Base-by-base conservation (phyloP, 2,113 vertebrate species). In the Pholis gunnellus region DNA sequence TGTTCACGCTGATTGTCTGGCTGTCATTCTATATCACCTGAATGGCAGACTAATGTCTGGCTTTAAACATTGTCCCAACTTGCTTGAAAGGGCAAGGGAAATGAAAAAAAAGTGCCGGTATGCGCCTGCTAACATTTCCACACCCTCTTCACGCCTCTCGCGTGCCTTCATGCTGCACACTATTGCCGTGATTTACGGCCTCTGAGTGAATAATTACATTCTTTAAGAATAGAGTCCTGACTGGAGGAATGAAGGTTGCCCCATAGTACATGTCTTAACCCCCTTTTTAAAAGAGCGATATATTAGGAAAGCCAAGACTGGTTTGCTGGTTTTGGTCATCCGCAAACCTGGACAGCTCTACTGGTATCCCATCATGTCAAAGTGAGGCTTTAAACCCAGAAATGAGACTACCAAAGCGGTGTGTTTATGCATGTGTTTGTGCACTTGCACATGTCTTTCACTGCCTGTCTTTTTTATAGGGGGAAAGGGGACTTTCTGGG, bases 401-500 rank as follows among this genome's bases (percentile, higher is more conserved):
- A 22, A 27, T 75, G 27, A 34, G 25, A 40, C 60, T 8, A 25
- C 61, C 22, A 63, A 42, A 65, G 3, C 36, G 46, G 6, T 75
- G 36, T 9, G 18, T 64, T 25, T 65, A 27, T 40, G 13, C 27
- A 0, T 60, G 2, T 66, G 14, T 68, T 40, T 68, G 36, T 52
- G 36, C 67, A 4, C 44, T 36, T 48, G 2, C 34, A 48, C 60
- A 50, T 69, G 27, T 86, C 7, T 83, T 20, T 76, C 48, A 9
- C 46, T 73, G 56, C 3, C 14, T 78, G 17, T 79, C 29, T 78
- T 85, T 29, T 78, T 90, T 88, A 90, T 75, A 98, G 97, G 97
- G 97, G n/a, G 97, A 97, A 87, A 93, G 97, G 93, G 97, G 97
- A 76, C 91, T 95, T 91, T 57, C 94, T 78, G 97, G 97, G n/a